Evolutionary conservation across 2,888 invertebrate genomes (phyloP), one percentile per base, ranked within the genome.

Genomic region (Melikaiella ostensackeni): DNA sequence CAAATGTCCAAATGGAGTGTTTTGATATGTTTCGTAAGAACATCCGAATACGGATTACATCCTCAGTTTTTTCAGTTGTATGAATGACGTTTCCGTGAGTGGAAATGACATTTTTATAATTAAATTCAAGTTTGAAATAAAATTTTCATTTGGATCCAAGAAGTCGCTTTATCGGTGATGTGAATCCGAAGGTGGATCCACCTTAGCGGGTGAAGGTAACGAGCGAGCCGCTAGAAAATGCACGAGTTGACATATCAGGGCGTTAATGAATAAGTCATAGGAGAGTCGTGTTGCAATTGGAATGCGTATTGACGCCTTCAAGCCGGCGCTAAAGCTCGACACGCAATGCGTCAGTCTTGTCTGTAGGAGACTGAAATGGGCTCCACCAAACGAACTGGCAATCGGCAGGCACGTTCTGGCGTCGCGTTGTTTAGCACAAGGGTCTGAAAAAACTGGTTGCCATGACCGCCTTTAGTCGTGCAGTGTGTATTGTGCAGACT

Each of bases 221-320:
- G 38, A 64, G 42, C 64, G 16, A 38, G 30, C 64, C 38, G 27
- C 38, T 66, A 42, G 64, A 13, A 46, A 66, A 66, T 42, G 42
- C 42, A 27, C 42, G 55, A 50, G 75, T 57, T 57, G 73, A 73
- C 64, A 63, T 42, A 61, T 73, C 66, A 27, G 75, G 55, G 80
- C 79, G 78, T 80, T 75, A 73, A 78, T 80, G 80, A 78, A 81
- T 81, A 78, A 75, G 77, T 78, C 77, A 81, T 81, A 73, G 55
- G 74, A 64, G 30, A 35, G 42, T 62, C 59, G 62, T 62, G 59
- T 73, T 59, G 35, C 57, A 66, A 73, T 76, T 59, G 73, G 76
- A 76, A 76, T 76, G 76, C 57, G 73, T 74, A 46, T 46, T 73
- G 76, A 73, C 73, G 76, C 57, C 57, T 61, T 64, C 42, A 64